Evolutionary conservation across 2,797 vertebrate species (phyloP).

Genomic region (Rhyacichthys aspro): DNA sequence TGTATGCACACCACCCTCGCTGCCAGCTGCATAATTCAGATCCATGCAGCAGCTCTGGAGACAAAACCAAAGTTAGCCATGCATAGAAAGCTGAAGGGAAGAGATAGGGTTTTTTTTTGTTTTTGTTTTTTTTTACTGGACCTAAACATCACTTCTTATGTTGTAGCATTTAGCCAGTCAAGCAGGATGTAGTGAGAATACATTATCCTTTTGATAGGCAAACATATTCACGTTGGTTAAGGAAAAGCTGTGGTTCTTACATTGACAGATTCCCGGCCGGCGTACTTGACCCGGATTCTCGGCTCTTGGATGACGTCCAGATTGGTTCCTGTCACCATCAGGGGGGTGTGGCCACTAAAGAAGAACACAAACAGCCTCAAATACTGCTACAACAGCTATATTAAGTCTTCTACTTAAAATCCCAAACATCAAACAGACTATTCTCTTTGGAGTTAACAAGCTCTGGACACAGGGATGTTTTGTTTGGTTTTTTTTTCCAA

Average conservation of each 20-base stretch:
- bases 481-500: too few relatives aligned
- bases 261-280: slow-evolving; percentile 92
- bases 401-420: background rate
- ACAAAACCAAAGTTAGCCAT: slow-evolving; percentile 34
- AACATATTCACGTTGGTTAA: background rate
- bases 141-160: slow-evolving; percentile 46
- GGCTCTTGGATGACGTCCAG: slow-evolving; percentile 98
- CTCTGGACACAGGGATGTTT: slow-evolving; percentile 47
- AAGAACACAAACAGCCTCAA: slow-evolving; percentile 6
- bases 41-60: slow-evolving; percentile 26
- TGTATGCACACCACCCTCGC: slow-evolving; percentile 56
- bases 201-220: background rate
- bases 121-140: too few relatives aligned
- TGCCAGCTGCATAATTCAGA: slow-evolving; percentile 67
- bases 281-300: slow-evolving; percentile 91
- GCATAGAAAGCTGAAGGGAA: slow-evolving; percentile 32
- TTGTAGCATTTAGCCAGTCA: slow-evolving; percentile 24
- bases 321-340: slow-evolving; percentile 93
- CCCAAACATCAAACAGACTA: slow-evolving; percentile 34
- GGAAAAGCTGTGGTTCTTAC: slow-evolving; percentile 80
- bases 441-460: slow-evolving; percentile 61
- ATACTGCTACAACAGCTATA: background rate
- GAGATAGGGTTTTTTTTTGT: slow-evolving; percentile 26
- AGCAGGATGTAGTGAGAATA: slow-evolving; percentile 20
- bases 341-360: slow-evolving; percentile 90